phyloP scores from a whole-genome alignment of 2,888 invertebrate genomes.

The Hedychridium roseum region DNA sequence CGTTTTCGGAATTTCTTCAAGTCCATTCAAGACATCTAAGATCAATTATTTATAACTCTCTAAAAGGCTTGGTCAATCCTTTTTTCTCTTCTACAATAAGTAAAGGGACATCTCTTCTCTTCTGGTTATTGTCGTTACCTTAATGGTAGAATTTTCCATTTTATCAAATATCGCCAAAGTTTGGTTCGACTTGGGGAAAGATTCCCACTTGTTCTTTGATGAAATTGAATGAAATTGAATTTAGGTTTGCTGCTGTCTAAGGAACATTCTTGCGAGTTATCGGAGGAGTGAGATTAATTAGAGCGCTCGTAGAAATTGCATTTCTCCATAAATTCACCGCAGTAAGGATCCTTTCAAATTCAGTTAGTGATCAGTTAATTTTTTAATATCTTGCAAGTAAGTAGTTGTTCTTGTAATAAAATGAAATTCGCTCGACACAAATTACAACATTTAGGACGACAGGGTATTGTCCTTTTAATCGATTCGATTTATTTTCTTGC shows the following conservation, averaged over 20 bases:
- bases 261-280: constrained; percentile 25
- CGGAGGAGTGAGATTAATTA: constrained; percentile 34
- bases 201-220: constrained; percentile 40
- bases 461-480: constrained; percentile 9
- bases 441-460: no score
- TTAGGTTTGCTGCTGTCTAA: constrained; percentile 29
- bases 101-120: constrained; percentile 21
- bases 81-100: constrained; percentile 12
- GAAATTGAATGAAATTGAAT: constrained; percentile 41
- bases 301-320: constrained; percentile 38
- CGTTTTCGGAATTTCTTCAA: constrained; percentile 24
- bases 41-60: background rate
- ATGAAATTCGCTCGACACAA: no score
- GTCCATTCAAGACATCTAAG: constrained; percentile 1
- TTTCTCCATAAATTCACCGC: constrained; percentile 23
- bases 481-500: constrained; percentile 4
- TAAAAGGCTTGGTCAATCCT: background rate
- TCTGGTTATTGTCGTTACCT: constrained; percentile 29
- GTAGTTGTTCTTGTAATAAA: no score
- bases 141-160: constrained; percentile 36
- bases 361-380: constrained; percentile 3
- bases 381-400: constrained; percentile 7
- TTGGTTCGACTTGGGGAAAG: constrained; percentile 41
- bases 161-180: constrained; percentile 39
- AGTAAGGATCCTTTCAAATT: background rate